A percentile compares a stretch with the other conserved stretches of the same genome.
These are phyloP conservation scores for Aldabrachelys gigantea DNA, from an alignment of 2,113 vertebrate species.

Conservation along the genomic window DNA sequence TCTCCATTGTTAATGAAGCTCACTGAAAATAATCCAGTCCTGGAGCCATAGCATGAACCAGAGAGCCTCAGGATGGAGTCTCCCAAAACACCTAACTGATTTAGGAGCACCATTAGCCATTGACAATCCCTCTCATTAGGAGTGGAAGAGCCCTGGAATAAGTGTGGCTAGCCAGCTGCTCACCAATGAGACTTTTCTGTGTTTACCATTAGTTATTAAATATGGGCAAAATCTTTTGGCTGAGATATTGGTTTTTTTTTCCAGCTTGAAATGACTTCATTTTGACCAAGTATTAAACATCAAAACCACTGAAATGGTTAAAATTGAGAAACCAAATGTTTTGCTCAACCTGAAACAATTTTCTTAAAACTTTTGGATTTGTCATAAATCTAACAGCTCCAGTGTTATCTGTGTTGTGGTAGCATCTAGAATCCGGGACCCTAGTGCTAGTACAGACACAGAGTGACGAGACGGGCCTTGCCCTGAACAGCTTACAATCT, in stretches of 20 bases:
- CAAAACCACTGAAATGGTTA: background rate
- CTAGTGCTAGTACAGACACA: background rate
- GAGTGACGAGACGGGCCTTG: background rate
- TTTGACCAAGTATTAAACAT: background rate
- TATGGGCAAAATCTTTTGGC: no score
- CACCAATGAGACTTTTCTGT: background rate
- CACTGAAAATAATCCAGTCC: background rate
- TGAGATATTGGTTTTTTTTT: no score
- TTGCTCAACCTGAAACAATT: background rate
- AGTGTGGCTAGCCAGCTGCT: background rate
- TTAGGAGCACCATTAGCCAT: fast-evolving
- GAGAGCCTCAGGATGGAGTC: background rate
- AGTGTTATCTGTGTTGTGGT: no score
- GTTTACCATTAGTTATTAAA: background rate
- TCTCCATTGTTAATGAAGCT: background rate
- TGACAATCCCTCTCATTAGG: background rate
- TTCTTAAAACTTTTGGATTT: no score
- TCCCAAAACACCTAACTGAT: background rate
- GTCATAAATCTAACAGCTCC: no score
- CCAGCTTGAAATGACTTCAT: background rate
- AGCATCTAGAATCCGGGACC: background rate
- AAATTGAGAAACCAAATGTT: background rate
- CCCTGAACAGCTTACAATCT: background rate
- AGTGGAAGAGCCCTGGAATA: background rate
- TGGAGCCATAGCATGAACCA: background rate